Evolutionary conservation across 2,113 vertebrate species (phyloP).

Genomic region (Cephalopterus ornatus): DNA sequence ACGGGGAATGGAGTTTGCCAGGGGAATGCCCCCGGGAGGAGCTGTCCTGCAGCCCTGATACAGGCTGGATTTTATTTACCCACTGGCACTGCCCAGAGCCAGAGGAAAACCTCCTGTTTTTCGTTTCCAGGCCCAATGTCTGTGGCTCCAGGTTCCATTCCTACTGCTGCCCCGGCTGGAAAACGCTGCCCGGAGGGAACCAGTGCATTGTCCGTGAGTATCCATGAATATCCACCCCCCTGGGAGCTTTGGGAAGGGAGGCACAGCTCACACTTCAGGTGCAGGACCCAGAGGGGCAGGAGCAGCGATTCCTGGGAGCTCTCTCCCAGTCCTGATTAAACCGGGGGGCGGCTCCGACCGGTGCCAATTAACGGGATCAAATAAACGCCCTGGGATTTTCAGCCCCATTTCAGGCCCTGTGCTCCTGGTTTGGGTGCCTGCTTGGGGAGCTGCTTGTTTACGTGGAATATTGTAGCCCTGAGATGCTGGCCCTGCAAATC

Average conservation of each 20-base stretch:
- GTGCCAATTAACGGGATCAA: neutral
- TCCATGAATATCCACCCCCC: constrained; percentile 66
- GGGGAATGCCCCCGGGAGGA: neutral
- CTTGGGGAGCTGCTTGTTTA: neutral
- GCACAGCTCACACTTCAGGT: neutral
- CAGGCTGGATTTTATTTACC: too few species aligned
- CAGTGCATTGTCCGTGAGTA: constrained; percentile 99
- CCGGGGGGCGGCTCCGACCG: neutral
- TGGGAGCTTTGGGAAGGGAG: neutral
- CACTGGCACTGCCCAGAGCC: neutral
- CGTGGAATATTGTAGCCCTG: neutral
- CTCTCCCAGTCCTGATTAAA: neutral
- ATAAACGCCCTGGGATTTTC: neutral
- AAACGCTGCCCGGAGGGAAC: constrained; percentile 94
- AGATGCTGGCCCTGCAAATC: neutral
- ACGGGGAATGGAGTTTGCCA: neutral
- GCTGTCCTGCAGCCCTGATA: too few species aligned
- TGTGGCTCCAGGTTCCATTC: constrained; percentile 98
- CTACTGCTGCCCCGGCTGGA: constrained; percentile 98
- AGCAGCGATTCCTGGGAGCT: neutral
- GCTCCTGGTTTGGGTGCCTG: neutral
- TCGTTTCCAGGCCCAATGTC: constrained; percentile 87
- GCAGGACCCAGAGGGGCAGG: too few species aligned
- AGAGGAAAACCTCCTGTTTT: neutral
- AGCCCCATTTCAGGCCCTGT: neutral